Evolutionary conservation across 2,113 vertebrate species (phyloP), one percentile per base, ranked within the genome.

Genomic region (Tachysurus vachellii): DNA sequence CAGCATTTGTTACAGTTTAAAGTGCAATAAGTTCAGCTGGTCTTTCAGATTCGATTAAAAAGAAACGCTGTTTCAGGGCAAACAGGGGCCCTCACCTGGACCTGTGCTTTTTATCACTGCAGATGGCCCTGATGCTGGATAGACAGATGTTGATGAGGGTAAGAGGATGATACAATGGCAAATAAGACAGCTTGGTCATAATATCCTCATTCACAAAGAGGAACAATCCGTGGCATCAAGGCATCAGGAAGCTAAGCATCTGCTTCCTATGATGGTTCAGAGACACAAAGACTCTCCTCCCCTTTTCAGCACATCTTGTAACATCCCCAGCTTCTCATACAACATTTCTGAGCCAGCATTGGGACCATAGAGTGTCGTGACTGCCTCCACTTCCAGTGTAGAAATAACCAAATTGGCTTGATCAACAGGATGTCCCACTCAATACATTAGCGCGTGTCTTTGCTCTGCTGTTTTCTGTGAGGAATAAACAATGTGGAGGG

Each of bases 391-490:
- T 94, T 93, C 90, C 59, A 80, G 86, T 8, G 3, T 86, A 88
- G 83, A 92, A 90, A 91, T 93, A 93, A 91, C 88, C 89, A 86
- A 88, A 87, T 86, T 84, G 90, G 86, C 92, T 91, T 90, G 81
- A 81, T 71, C 81, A 85, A 90, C 81, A 88, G 84, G 23, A 85
- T 80, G 54, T 92, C 92, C 88, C 90, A 14, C 62, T 84, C 88
- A 93, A 90, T 92, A 91, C 54, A 80, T 76, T 83, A 88, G 85
- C 80, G 53, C 80, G 36, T 85, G 86, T 86, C 85, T 73, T 87
- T 59, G 73, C 85, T 82, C 71, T 82, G 42, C 85, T 85, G 92
- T 95, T 94, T 95, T 95, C 94, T 92, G 92, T 92, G 90, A 91
- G 86, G 90, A 90, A 94, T 93, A 94, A 94, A 90, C 89, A 91